A percentile compares a stretch with the other conserved stretches of the same genome.
Evolutionary conservation across 2,888 invertebrate genomes (phyloP).

Genomic region (Hyposoter didymator): DNA sequence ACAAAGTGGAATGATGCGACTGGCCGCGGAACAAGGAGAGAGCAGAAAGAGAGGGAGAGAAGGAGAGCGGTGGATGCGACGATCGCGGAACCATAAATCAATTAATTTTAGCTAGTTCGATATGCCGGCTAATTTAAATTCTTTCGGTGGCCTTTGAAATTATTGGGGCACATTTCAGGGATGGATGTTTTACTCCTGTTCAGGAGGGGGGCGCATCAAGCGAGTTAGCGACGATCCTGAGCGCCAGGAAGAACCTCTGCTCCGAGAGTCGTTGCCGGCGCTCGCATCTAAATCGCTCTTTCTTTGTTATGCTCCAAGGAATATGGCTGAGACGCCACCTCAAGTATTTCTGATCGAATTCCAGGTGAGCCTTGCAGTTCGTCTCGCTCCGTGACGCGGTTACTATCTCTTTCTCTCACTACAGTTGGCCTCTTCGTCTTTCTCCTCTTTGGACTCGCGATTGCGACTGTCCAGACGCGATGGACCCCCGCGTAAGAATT

Average conservation of each 20-base stretch:
- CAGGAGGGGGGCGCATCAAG: conserved; percentile 4
- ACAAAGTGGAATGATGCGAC: conserved; percentile 43
- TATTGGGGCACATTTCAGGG: conserved; percentile 71
- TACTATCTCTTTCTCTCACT: conserved; percentile 73
- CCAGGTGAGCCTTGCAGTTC: conserved; percentile 77
- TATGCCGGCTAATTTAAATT: conserved; percentile 83
- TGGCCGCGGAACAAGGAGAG: conserved; percentile 1
- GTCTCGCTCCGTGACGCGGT: conserved; percentile 76
- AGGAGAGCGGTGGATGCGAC: conserved; percentile 54
- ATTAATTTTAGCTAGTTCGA: conserved; percentile 83
- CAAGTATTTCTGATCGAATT: conserved; percentile 84
- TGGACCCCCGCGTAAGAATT: conserved; percentile 67
- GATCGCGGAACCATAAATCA: conserved; percentile 82
- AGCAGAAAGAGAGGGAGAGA: conserved; percentile 11
- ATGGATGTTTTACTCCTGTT: conserved; percentile 59
- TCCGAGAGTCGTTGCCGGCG: conserved; percentile 41
- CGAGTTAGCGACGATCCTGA: conserved; percentile 50
- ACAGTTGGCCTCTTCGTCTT: conserved; percentile 22
- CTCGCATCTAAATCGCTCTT: conserved; percentile 46
- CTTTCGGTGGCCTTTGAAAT: conserved; percentile 81
- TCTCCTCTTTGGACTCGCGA: conserved; percentile 29
- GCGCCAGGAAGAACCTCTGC: conserved; percentile 55
- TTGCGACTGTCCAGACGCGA: conserved; percentile 55
- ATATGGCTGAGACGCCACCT: conserved; percentile 81
- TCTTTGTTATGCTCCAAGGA: conserved; percentile 66